Base-by-base conservation (phyloP, 2,113 vertebrate genomes). In the Cyrtonyx montezumae region DNA sequence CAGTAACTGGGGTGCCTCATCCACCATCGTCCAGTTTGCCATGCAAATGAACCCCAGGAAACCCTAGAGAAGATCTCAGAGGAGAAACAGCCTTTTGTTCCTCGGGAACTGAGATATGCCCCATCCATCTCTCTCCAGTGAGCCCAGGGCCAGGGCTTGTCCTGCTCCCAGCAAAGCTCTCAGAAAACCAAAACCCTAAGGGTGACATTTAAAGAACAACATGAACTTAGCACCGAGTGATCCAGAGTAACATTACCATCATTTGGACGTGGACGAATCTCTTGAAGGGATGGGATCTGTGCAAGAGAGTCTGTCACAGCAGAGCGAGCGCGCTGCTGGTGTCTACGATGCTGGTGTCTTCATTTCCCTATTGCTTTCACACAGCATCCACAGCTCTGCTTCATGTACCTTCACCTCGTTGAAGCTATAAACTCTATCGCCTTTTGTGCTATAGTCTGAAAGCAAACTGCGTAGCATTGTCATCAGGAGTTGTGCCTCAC, bases 291-390 rank as follows among this genome's bases (percentile, higher is more conserved):
- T 11, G 48, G 34, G 37, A 28, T 49, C 37, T 46, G 22, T 22
- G 48, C 46, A 34, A 16, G 36, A 1, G 1, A 9, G 9, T 46
- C 36, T 68, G 63, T 32, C 17, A 5, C 25, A 69, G 68, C 25
- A 36, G 48, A 76, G 17, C 17, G 53, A 14, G 23, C 1, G 0
- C 19, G 23, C 28, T 13, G 13, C 30, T 0, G 0, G 12, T 7
- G 23, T 67, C 69, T 8, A 0, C 2, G 8, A 18, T 2, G 13
- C 7, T 40, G 40, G 40, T 12, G 40, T 40, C 40, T 13, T 40
- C 13, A 1, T 12, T 26, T 66, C 42, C 40, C 20, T 26, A 26
- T 11, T 14, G 19, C 1, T 23, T 5, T 37, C 53, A 26, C 20
- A 2, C 51, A 13, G 30, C 11, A 6, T 23, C 40, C 61, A 15